A percentile compares a stretch with the other conserved stretches of the same genome.
Evolutionary conservation across 2,888 invertebrate species (phyloP).

Genomic region (Cheiracanthium punctorium): DNA sequence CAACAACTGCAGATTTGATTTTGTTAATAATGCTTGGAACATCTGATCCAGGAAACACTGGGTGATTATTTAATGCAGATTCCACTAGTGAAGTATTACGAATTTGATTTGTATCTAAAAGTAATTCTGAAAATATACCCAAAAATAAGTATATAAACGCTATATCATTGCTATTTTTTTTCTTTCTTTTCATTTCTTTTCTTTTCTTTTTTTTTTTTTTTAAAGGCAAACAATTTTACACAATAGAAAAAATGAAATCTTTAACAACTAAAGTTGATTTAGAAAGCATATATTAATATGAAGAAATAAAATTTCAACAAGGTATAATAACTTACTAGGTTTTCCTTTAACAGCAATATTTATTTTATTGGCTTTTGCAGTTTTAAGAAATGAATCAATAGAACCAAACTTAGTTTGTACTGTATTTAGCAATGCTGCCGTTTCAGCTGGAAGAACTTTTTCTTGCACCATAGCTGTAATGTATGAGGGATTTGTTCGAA

Average conservation of each 20-base stretch:
- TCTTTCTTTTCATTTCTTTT: too few relatives aligned
- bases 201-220: too few relatives aligned
- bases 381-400: constrained; percentile 74
- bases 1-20: background rate
- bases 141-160: too few relatives aligned
- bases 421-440: constrained; percentile 74
- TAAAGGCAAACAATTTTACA: too few relatives aligned
- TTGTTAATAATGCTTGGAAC: background rate
- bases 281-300: too few relatives aligned
- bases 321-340: constrained; percentile 35
- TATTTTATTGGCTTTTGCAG: constrained; percentile 74
- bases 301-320: background rate
- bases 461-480: constrained; percentile 71
- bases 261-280: too few relatives aligned
- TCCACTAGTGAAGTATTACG: background rate
- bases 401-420: constrained; percentile 74
- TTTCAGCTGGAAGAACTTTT: constrained; percentile 73
- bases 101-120: constrained; percentile 4
- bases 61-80: constrained; percentile 9
- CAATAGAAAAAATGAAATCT: too few relatives aligned
- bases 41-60: constrained; percentile 15
- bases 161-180: too few relatives aligned
- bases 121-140: constrained; percentile 7
- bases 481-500: constrained; percentile 35
- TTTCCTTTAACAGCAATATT: constrained; percentile 73